A percentile compares a stretch with the other conserved stretches of the same genome.
phyloP scores from a whole-genome alignment of 2,888 invertebrate species.

The Melanargia galathea region DNA sequence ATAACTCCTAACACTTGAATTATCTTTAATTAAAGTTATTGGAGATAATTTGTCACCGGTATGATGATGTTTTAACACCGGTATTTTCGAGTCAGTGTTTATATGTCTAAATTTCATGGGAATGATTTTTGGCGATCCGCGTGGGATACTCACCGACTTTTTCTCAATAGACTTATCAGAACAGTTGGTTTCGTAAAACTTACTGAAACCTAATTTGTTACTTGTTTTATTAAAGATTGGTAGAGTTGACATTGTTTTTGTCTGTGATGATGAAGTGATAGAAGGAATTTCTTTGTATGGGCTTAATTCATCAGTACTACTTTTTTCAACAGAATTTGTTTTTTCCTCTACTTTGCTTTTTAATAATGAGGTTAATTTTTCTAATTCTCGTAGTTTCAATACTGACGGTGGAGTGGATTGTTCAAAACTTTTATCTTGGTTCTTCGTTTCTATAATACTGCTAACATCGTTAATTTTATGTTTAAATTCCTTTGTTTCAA shows the following conservation, averaged over 20 bases:
- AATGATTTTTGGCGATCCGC: conserved; percentile 9
- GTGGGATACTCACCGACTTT: not conserved
- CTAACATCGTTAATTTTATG: not conserved
- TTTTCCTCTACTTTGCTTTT: conserved; percentile 16
- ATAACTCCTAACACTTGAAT: not conserved
- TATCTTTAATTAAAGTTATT: conserved; percentile 12
- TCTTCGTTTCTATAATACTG: not conserved
- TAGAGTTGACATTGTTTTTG: not conserved
- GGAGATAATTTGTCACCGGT: not conserved
- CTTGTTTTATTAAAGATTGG: not conserved
- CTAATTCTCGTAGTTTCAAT: conserved; percentile 13
- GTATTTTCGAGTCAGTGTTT: conserved; percentile 1
- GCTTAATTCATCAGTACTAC: conserved; percentile 14
- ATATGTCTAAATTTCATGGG: conserved; percentile 11
- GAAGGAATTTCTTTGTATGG: not conserved
- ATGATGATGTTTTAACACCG: conserved; percentile 1
- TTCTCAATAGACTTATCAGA: not conserved
- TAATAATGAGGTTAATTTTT: conserved; percentile 19
- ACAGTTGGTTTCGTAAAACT: no score
- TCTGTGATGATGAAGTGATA: not conserved
- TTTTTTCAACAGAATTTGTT: conserved; percentile 16
- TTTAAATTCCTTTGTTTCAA: not conserved
- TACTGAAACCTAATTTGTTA: not conserved
- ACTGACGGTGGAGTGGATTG: not conserved
- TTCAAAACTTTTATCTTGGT: not conserved